Evolutionary conservation across 1,140 invertebrate species (phyloP), one percentile per base, ranked within the genome.

Genomic region (Colletes gigas): DNA sequence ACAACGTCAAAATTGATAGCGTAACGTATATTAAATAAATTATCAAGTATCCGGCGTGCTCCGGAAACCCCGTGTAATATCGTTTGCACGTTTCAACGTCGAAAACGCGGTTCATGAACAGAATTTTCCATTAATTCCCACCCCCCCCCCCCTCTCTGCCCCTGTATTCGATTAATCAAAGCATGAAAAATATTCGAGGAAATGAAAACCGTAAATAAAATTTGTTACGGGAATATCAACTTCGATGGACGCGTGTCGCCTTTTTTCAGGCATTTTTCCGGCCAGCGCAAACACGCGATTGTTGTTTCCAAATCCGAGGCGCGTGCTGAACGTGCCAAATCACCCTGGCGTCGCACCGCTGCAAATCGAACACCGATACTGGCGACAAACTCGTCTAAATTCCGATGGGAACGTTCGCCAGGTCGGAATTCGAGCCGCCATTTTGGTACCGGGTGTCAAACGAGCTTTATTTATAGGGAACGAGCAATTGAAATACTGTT

Each of bases 181-280:
- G 30, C 12, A 4, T 17, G 17, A 17, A 41, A 71, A 41, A 71
- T 21, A 39, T 0, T 12, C 12, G 7, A 19, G 30, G 30, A 44
- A 70, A 70, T 12, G 10, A 17, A 55, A 15, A n/a, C 2, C 5
- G 52, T 12, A 44, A 55, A 71, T 47, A 19, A 19, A 59, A 59
- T 71, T 71, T 44, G 55, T 59, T 47, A 21, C 15, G 44, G 41
- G 10, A 12, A 66, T 47, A 66, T 47, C 63, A n/a, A 66, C 63
- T 47, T 7, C 57, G 57, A 6, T 5, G 17, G n/a, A 21, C 41
- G 39, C 41, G 39, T 47, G 63, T n/a, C 62, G 15, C n/a, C n/a
- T n/a, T 41, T 30, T 30, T 30, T 30, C 30, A 2, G 8, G 44
- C 15, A 3, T 30, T 62, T 62, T 59, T 59, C 57, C n/a, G 63